Conservation (phyloP, 2,797 vertebrate genomes). For the Crenuchus spilurus region DNA sequence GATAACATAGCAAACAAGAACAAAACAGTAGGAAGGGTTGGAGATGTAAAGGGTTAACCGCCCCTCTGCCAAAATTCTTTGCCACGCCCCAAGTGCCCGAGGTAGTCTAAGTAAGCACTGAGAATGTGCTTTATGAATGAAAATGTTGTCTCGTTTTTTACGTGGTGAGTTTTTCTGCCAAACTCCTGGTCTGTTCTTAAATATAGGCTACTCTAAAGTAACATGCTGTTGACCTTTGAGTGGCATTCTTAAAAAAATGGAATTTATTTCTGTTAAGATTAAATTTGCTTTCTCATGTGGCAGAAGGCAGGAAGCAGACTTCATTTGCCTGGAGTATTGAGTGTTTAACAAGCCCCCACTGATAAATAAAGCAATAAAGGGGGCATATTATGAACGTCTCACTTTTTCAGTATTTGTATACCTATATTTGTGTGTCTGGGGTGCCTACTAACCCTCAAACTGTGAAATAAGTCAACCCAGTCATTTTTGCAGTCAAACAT, state of each 20-base stretch:
- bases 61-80: conserved; percentile 72
- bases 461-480: too few relatives aligned
- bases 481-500: too few relatives aligned
- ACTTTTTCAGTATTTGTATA: too few relatives aligned
- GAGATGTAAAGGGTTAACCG: conserved; percentile 66
- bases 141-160: conserved; percentile 75
- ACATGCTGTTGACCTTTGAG: background rate
- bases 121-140: conserved; percentile 80
- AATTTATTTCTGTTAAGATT: background rate
- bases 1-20: conserved; percentile 67
- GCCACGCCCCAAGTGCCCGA: conserved; percentile 78
- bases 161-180: conserved; percentile 69
- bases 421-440: too few relatives aligned
- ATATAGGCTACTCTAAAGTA: background rate
- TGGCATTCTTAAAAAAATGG: background rate
- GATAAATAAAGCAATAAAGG: too few relatives aligned
- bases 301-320: background rate
- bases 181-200: conserved; percentile 50
- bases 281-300: background rate
- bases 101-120: conserved; percentile 77
- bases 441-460: too few relatives aligned
- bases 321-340: background rate
- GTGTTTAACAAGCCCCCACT: too few relatives aligned
- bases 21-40: conserved; percentile 61
- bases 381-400: too few relatives aligned